Evolutionary conservation across 1,140 invertebrate genomes (phyloP), one percentile per base, ranked within the genome.

Genomic region (Venturia canescens): DNA sequence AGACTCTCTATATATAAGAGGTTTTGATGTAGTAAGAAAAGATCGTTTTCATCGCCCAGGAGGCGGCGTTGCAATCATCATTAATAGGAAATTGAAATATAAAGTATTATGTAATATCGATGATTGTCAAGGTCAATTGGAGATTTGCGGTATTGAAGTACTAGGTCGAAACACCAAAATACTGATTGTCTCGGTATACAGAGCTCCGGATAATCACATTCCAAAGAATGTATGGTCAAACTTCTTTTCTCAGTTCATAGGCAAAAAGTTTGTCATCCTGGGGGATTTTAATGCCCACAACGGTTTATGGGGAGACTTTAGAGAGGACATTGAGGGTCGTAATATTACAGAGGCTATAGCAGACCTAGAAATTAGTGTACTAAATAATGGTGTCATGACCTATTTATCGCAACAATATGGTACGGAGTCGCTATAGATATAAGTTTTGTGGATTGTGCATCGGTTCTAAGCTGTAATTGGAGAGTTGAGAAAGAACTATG

Each of bases 241-340:
- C 21, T 57, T 57, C 21, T 57, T 57, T n/a, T 57, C 53, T 18
- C 53, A 57, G n/a, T 57, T 57, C 13, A 57, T 9, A 5, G 53
- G 53, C 18, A 57, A 57, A 23, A 57, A 57, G 7, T 9, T 57
- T 57, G 21, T 57, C 53, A 57, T 57, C 53, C 53, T 57, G 2
- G 74, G 77, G 11, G 77, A 79, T 63, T 79, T 79, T 38, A 79
- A 79, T 70, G 77, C 77, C 0, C 77, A 79, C 7, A 63, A 79
- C 13, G n/a, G 23, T 0, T 15, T 69, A 9, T 79, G 77, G 77
- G 77, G 77, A 48, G 63, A 79, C 50, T 9, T n/a, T 13, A 6
- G 29, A 6, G 23, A 48, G 3, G 18, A 21, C 57, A 23, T n/a
- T 0, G 15, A 44, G 15, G 77, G 77, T 0, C 26, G n/a, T 23